These are phyloP conservation scores for Lagorchestes hirsutus DNA, from an alignment of 2,797 vertebrate genomes.

Conservation along the genomic window DNA sequence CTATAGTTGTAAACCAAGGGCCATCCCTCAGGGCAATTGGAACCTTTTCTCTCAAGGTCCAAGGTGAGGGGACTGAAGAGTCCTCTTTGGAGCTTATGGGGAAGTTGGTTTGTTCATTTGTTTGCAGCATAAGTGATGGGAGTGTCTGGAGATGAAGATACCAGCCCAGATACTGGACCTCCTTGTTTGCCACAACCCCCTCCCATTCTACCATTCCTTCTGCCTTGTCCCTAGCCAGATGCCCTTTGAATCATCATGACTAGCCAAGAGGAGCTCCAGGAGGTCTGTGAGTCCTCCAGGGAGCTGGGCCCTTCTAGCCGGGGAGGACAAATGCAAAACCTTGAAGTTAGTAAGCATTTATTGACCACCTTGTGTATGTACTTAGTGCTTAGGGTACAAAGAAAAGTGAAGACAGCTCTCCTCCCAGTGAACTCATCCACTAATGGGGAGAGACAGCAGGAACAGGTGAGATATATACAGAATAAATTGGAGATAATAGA, in stretches of 20 bases:
- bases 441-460: background rate
- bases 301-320: too few species aligned
- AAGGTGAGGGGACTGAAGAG: background rate
- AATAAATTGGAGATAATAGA: background rate
- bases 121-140: background rate
- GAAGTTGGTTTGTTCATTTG: constrained; percentile 20
- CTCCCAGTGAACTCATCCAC: background rate
- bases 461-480: background rate
- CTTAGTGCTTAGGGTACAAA: background rate
- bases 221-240: background rate
- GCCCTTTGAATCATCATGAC: background rate
- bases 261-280: background rate
- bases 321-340: background rate
- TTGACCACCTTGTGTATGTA: background rate
- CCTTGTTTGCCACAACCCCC: background rate
- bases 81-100: background rate
- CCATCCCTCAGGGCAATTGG: background rate
- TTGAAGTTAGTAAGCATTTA: background rate
- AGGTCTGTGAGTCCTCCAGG: background rate
- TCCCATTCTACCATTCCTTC: background rate
- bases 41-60: constrained; percentile 30
- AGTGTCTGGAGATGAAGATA: background rate
- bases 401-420: background rate
- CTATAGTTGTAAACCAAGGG: background rate
- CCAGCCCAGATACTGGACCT: background rate